Conservation (phyloP, 2,888 invertebrate genomes). For the Ormyrus nitidulus region DNA sequence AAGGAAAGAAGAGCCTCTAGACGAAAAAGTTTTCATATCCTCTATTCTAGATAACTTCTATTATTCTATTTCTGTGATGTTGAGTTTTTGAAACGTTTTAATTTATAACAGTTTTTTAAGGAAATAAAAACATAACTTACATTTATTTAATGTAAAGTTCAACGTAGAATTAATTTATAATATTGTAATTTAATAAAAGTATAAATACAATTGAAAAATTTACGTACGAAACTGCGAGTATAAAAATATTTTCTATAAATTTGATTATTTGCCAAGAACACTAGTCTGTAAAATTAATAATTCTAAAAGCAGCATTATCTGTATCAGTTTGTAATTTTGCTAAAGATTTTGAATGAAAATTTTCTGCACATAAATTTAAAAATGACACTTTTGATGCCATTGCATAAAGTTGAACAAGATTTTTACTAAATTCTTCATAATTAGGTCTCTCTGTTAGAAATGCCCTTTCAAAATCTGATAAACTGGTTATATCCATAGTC, state of each 20-base stretch:
- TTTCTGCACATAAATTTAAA: constrained; percentile 37
- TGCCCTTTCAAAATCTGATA: constrained; percentile 49
- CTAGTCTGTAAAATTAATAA: constrained; percentile 53
- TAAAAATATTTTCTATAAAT: constrained; percentile 24
- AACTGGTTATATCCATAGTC: constrained; percentile 31
- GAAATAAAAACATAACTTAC: constrained; percentile 34
- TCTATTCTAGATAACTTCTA: constrained; percentile 69
- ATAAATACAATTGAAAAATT: constrained; percentile 8
- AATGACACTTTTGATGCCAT: constrained; percentile 50
- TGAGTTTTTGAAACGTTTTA: constrained; percentile 57
- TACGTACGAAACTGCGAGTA: not conserved
- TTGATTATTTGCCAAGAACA: constrained; percentile 12
- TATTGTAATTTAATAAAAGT: constrained; percentile 37
- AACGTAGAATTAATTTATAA: constrained; percentile 42
- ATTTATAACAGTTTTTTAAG: constrained; percentile 18
- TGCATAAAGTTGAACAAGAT: constrained; percentile 46
- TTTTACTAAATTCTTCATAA: constrained; percentile 57
- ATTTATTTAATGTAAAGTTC: constrained; percentile 38
- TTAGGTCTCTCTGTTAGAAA: constrained; percentile 47
- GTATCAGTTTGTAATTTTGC: constrained; percentile 41
- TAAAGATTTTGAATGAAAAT: constrained; percentile 33
- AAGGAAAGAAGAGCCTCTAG: constrained; percentile 83
- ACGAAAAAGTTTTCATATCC: constrained; percentile 79
- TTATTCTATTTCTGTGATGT: constrained; percentile 58
- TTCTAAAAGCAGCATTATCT: constrained; percentile 37